These are phyloP conservation scores for Pollicipes pollicipes DNA, from an alignment of 1,140 invertebrate genomes.

Conservation along the genomic window DNA sequence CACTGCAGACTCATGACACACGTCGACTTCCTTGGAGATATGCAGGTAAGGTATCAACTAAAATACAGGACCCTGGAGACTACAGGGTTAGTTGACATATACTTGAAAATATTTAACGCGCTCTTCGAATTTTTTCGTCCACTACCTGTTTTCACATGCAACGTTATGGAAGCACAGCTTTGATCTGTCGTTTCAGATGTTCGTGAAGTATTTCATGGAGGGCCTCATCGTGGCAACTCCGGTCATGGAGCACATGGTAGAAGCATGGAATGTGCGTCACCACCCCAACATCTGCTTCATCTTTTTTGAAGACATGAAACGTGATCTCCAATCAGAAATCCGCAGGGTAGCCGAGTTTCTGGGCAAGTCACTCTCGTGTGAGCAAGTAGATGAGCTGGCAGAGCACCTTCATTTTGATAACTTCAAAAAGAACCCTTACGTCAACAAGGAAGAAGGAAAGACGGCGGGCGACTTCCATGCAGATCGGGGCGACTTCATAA, in stretches of 20 bases:
- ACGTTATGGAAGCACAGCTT: neutral
- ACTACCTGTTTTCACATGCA: too few species aligned
- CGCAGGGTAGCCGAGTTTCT: slow-evolving; percentile 26
- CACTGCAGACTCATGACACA: too few species aligned
- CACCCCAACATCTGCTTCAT: slow-evolving; percentile 19
- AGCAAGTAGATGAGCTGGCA: slow-evolving; percentile 18
- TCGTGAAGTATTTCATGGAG: slow-evolving; percentile 7
- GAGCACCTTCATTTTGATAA: too few species aligned
- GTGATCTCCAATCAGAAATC: slow-evolving; percentile 17
- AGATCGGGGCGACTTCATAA: slow-evolving; percentile 24
- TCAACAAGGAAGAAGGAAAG: slow-evolving; percentile 24
- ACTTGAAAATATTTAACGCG: too few species aligned
- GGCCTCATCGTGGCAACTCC: slow-evolving; percentile 7
- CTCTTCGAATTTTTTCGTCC: too few species aligned
- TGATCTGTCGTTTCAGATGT: neutral
- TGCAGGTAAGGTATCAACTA: too few species aligned
- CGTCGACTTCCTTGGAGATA: too few species aligned
- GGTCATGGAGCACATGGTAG: slow-evolving; percentile 15
- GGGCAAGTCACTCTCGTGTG: slow-evolving; percentile 22
- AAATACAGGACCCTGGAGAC: too few species aligned
- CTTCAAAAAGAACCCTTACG: slow-evolving; percentile 27
- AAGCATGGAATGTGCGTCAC: slow-evolving; percentile 16
- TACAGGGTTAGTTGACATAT: too few species aligned
- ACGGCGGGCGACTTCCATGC: slow-evolving; percentile 20
- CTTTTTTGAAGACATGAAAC: slow-evolving; percentile 21